Base-by-base conservation (phyloP, 2,797 vertebrate species). In the Saxicola maurus region DNA sequence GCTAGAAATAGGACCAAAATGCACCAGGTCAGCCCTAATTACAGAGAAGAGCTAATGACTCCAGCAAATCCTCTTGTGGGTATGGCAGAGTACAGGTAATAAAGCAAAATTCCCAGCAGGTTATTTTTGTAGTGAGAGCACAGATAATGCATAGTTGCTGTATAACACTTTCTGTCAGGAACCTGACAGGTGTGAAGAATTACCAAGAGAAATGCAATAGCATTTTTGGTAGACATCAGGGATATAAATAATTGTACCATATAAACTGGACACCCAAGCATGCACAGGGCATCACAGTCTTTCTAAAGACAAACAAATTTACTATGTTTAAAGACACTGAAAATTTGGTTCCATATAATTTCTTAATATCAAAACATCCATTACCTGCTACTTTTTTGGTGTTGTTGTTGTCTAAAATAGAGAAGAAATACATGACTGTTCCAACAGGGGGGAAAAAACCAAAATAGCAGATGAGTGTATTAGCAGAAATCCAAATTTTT, bases 1-100 rank as follows among this genome's bases (percentile, higher is more conserved):
- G 65, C 49, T 42, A 65, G 78, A 91, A 91, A 74, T 30, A 77
- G 49, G 43, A 82, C 25, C 48, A 87, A 92, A 93, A 80, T 20
- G 10, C 82, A 90, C 7, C 49, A 88, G 86, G 83, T 87, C 83
- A 87, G 19, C 48, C 19, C 48, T 90, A 91, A 92, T 90, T 82
- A 88, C 88, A 91, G 73, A 67, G 23, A 93, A 61, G 20, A 64
- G 46, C 21, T 91, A 74, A 90, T 67, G 67, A 84, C 61, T 90
- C 5, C 6, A 33, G 55, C 53, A 89, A 79, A 77, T 38, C 17
- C 82, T 91, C 87, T 60, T 37, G 61, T 61, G 75, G 43, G 27
- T 40, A 65, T 28, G 24, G 61, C 51, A 93, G 68, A 88, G 73
- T 12, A 92, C 43, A 72, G 55, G 82, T 88, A 91, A 82, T 64